phyloP scores from a whole-genome alignment of 2,888 invertebrate genomes.

The Pedicia rivosa region DNA sequence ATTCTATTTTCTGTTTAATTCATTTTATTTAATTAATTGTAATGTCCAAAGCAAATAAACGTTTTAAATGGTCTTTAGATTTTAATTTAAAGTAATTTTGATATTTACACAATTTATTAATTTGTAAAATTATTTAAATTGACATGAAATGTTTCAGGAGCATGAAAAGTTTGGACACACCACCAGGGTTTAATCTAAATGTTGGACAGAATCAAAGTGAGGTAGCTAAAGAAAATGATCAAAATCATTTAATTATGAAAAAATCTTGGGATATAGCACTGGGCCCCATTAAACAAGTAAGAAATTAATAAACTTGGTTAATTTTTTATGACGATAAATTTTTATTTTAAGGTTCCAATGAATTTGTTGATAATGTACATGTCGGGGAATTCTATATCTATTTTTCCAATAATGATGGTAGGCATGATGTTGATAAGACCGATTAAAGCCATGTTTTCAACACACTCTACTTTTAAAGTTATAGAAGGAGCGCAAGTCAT shows the following conservation, averaged over 20 bases:
- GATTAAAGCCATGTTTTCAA: constrained; percentile 84
- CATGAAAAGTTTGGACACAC: constrained; percentile 56
- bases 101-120: too few relatives aligned
- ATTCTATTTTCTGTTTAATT: too few relatives aligned
- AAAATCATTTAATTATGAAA: constrained; percentile 73
- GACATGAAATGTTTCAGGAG: too few relatives aligned
- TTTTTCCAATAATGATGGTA: constrained; percentile 99
- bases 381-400: constrained; percentile 98
- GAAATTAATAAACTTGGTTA: neutral
- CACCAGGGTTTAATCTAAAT: constrained; percentile 71
- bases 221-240: constrained; percentile 65
- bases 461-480: constrained; percentile 81
- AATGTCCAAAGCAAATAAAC: constrained; percentile 29
- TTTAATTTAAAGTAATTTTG: constrained; percentile 40
- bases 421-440: constrained; percentile 97
- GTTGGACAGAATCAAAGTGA: constrained; percentile 57
- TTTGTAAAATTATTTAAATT: too few relatives aligned
- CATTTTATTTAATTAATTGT: constrained; percentile 15
- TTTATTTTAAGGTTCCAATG: constrained; percentile 57
- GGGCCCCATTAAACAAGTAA: constrained; percentile 79
- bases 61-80: constrained; percentile 48
- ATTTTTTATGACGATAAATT: neutral
- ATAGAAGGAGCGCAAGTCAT: constrained; percentile 83
- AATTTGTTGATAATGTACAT: constrained; percentile 99
- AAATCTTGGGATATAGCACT: constrained; percentile 95